Base-by-base conservation (phyloP, 2,113 vertebrate species). In the Scophthalmus maximus region DNA sequence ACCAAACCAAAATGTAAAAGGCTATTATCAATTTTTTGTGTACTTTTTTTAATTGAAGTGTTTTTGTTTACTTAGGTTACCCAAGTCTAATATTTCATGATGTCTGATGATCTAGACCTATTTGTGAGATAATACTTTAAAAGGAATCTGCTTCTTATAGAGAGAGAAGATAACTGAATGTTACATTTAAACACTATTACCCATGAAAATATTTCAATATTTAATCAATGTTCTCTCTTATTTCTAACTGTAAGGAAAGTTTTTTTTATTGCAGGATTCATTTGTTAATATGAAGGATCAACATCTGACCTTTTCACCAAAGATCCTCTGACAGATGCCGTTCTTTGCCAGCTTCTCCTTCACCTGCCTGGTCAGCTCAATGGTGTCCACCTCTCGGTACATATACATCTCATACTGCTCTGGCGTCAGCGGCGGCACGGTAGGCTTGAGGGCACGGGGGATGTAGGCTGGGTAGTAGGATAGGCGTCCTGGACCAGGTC, bases 361-460 rank as follows among this genome's bases (percentile, higher is more conserved):
- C 87, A 99, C 98, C 92, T 98, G 97, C 66, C 97, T 92, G 0
- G 97, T 99, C 80, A 99, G 93, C 83, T 99, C 98, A 14, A 97
- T 78, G 0, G 98, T 99, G 90, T 99, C 97, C 90, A 99, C 98
- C 88, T 99, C 98, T 3, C 96, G 91, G 92, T 99, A 99, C 98
- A 99, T 99, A 93, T 99, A 99, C 89, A 97, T 93, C 91, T 99
- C 98, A 0, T 99, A 99, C 93, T 99, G 98, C 89, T 99, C 98
- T 0, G 98, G 97, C 0, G 98, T 99, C 86, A 99, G 94, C 0
- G 98, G 98, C 0, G 98, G 97, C 66, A 99, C 97, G 0, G 97
- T 98, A 69, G 98, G 98, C 85, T 97, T 97, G 36, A 98, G 95
- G 7, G 96, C 94, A 4, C 98, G 95, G 0, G 97, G 96, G 78